These are phyloP conservation scores for Carassius carassius DNA, from an alignment of 2,113 vertebrate species.

Conservation along the genomic window DNA sequence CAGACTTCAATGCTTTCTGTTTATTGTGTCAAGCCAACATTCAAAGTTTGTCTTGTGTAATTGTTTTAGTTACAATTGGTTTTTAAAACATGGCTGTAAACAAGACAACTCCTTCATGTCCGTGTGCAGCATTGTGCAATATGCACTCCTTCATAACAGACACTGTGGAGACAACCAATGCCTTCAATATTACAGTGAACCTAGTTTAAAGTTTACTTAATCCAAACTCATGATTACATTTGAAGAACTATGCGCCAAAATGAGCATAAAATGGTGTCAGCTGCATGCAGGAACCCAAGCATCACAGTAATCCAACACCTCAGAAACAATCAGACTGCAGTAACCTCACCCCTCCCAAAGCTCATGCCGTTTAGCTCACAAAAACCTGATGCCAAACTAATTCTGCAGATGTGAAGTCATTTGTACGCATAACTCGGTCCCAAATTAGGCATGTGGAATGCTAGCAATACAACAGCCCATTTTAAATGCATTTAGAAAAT, in stretches of 20 bases:
- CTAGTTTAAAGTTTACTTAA: neutral
- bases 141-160: neutral
- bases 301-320: constrained; percentile 18
- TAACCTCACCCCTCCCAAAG: constrained; percentile 20
- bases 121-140: neutral
- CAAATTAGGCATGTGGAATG: constrained; percentile 61
- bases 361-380: constrained; percentile 32
- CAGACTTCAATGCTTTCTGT: neutral
- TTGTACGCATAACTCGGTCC: constrained; percentile 61
- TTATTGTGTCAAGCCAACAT: neutral
- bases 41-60: neutral
- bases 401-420: constrained; percentile 63
- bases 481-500: constrained; percentile 66
- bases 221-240: constrained; percentile 6
- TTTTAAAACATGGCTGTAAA: neutral
- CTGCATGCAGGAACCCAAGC: neutral
- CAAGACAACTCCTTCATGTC: neutral
- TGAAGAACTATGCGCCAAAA: neutral
- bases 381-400: constrained; percentile 49
- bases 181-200: neutral
- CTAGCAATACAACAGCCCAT: constrained; percentile 57
- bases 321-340: constrained; percentile 20
- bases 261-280: neutral
- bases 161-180: neutral
- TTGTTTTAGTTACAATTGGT: neutral